A percentile compares a stretch with the other conserved stretches of the same genome.
These are phyloP conservation scores for Rhinichthys klamathensis DNA, from an alignment of 2,113 vertebrate species.

Conservation along the genomic window DNA sequence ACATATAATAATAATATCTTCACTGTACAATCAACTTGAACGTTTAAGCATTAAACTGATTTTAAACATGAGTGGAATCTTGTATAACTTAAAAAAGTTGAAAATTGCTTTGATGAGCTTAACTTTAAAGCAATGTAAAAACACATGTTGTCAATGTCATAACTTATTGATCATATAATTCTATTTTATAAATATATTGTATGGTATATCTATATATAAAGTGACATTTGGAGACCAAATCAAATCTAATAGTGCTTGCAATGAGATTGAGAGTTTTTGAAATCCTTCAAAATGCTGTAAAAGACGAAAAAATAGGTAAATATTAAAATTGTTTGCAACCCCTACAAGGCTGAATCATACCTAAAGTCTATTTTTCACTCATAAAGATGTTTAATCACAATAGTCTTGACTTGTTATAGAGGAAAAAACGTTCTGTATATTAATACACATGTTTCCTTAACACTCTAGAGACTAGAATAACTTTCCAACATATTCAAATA, in stretches of 20 bases:
- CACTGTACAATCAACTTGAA: too few species aligned
- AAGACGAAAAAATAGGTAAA: neutral
- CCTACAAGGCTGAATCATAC: neutral
- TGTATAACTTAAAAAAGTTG: too few species aligned
- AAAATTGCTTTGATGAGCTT: too few species aligned
- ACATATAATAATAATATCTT: neutral
- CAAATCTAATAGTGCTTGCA: neutral
- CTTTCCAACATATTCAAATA: slow-evolving; percentile 32
- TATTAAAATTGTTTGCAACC: neutral
- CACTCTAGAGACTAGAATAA: slow-evolving; percentile 2
- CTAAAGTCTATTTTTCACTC: neutral
- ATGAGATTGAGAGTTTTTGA: neutral
- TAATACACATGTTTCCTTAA: slow-evolving; percentile 11
- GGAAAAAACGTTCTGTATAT: neutral
- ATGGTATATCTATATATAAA: neutral
- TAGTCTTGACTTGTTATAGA: neutral
- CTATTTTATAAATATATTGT: neutral
- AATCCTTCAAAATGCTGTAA: neutral
- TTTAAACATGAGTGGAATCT: too few species aligned
- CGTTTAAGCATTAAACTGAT: too few species aligned
- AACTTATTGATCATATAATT: too few species aligned
- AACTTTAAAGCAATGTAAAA: too few species aligned
- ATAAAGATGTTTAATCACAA: neutral
- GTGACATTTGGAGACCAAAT: neutral
- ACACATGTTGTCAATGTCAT: too few species aligned